Conservation (phyloP, 2,797 vertebrate genomes). For the Anguilla obscura region DNA sequence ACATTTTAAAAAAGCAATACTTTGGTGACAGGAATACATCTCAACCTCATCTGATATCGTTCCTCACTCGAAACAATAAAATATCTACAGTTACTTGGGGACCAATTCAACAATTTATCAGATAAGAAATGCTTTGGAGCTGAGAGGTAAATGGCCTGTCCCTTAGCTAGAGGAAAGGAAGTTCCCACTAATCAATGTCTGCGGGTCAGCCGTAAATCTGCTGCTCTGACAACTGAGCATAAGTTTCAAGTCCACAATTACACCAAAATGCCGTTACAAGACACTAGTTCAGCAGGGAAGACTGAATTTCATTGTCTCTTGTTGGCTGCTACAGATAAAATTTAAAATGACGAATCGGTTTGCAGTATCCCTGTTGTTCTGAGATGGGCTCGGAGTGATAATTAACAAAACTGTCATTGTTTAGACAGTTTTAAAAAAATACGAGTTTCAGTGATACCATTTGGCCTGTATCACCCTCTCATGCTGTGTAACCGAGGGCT, state of each 20-base stretch:
- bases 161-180: background rate
- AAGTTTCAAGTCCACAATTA: conserved; percentile 9
- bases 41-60: background rate
- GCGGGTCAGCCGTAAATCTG: background rate
- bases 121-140: conserved; percentile 19
- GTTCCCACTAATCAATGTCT: conserved; percentile 13
- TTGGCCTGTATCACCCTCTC: background rate
- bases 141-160: background rate
- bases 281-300: background rate
- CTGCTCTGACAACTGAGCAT: background rate
- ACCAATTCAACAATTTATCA: conserved; percentile 6
- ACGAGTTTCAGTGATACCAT: background rate
- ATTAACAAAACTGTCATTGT: background rate
- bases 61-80: background rate
- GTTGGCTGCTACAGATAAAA: background rate
- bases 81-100: background rate
- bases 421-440: background rate
- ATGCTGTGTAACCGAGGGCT: background rate
- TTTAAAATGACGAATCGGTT: background rate
- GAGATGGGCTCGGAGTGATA: background rate
- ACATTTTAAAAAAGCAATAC: background rate
- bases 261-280: conserved; percentile 3
- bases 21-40: background rate
- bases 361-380: background rate
- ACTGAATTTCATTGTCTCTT: conserved; percentile 25